Evolutionary conservation across 2,797 vertebrate genomes (phyloP).

Genomic region (Knipowitschia caucasica): DNA sequence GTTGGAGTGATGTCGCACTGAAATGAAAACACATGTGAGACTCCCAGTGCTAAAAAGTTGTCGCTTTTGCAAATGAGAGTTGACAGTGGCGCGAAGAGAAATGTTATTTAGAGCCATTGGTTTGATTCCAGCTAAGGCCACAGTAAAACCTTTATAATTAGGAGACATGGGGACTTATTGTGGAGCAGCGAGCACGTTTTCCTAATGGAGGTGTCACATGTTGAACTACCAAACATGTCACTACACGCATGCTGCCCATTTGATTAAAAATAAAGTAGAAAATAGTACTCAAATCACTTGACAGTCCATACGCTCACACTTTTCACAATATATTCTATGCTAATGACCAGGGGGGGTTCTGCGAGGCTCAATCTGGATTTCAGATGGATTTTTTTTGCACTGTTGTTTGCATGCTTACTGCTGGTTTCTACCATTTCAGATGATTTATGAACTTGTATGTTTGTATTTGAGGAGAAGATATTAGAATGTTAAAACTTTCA

Average conservation of each 20-base stretch:
- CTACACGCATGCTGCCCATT: slow-evolving; percentile 53
- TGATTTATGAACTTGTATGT: too few species aligned
- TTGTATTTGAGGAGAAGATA: too few species aligned
- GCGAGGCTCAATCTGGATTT: slow-evolving; percentile 29
- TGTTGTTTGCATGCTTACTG: too few species aligned
- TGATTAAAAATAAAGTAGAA: slow-evolving; percentile 69
- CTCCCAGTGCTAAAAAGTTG: slow-evolving; percentile 8
- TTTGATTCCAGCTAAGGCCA: slow-evolving; percentile 48
- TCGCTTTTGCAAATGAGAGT: slow-evolving; percentile 56
- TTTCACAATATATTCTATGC: slow-evolving; percentile 66
- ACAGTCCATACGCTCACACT: slow-evolving; percentile 49
- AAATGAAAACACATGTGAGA: slow-evolving; percentile 23
- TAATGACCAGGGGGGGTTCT: slow-evolving; percentile 57
- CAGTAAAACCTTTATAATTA: slow-evolving; percentile 69
- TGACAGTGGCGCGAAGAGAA: slow-evolving; percentile 37
- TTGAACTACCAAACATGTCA: slow-evolving; percentile 60
- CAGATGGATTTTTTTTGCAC: slow-evolving; percentile 36
- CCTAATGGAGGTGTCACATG: slow-evolving; percentile 69
- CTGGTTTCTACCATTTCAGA: too few species aligned
- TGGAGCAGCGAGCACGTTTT: slow-evolving; percentile 39
- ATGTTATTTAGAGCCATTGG: slow-evolving; percentile 55
- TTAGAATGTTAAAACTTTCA: too few species aligned
- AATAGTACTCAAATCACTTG: slow-evolving; percentile 64
- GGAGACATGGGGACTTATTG: slow-evolving; percentile 57
- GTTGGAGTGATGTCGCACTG: slow-evolving; percentile 46